Percentiles rank a stretch among this genome's conserved stretches.
These are phyloP conservation scores for Drosophila sordidula DNA, from an alignment of 2,888 invertebrate genomes.

Conservation along the genomic window DNA sequence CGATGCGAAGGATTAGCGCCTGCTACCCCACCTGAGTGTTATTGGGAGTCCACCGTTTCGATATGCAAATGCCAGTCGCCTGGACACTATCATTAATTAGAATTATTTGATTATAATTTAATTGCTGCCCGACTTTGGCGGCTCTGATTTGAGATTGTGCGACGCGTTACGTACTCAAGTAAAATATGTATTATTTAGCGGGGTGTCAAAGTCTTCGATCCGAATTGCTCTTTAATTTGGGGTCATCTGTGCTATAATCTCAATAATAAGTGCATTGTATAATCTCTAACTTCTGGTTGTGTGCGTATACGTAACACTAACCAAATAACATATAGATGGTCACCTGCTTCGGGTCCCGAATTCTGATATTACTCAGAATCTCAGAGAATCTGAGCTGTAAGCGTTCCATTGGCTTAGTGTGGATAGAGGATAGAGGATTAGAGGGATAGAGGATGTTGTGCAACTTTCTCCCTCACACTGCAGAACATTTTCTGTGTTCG, in stretches of 20 bases:
- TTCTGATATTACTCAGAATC: too few relatives aligned
- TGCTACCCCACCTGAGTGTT: conserved; percentile 28
- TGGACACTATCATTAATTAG: conserved; percentile 64
- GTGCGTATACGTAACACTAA: conserved; percentile 55
- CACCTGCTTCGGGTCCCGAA: too few relatives aligned
- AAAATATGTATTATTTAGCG: background rate
- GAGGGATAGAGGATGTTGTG: too few relatives aligned
- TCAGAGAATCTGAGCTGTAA: too few relatives aligned
- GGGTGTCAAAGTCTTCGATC: background rate
- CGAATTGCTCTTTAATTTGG: conserved; percentile 49
- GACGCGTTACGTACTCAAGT: conserved; percentile 20
- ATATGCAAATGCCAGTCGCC: conserved; percentile 29
- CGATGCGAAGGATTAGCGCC: conserved; percentile 61
- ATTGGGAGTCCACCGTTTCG: background rate
- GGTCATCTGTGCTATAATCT: conserved; percentile 51
- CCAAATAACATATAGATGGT: too few relatives aligned
- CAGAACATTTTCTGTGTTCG: too few relatives aligned
- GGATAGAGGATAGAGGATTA: too few relatives aligned
- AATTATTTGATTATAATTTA: conserved; percentile 70
- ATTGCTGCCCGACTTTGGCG: conserved; percentile 37
- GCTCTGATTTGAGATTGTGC: conserved; percentile 13
- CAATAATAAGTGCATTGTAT: conserved; percentile 19
- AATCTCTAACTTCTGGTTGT: conserved; percentile 15
- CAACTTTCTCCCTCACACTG: too few relatives aligned
- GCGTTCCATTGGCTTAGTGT: too few relatives aligned